Evolutionary conservation across 1,140 invertebrate genomes (phyloP), one percentile per base, ranked within the genome.

Genomic region (Pararge aegeria): DNA sequence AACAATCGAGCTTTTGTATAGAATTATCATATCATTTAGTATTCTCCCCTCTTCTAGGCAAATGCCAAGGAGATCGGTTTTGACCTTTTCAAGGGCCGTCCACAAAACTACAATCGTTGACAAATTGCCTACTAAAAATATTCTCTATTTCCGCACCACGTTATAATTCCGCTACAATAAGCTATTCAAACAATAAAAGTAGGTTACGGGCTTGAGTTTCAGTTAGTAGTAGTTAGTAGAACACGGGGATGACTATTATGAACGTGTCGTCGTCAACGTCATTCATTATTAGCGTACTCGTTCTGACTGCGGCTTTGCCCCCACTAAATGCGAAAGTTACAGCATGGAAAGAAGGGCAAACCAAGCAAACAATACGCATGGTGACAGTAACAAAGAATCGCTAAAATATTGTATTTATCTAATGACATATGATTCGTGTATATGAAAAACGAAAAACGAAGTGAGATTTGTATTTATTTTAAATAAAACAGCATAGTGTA

Each of bases 51-150:
- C 48, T 52, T 54, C 58, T 51, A 30, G 18, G 40, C 61, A 67
- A 73, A 73, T 73, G 68, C 66, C 70, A 73, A 73, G 70, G 68
- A 67, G 61, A 40, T 51, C n/a, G 24, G 63, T 56, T 50, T 49
- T 66, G 62, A 73, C 68, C 65, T 73, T 73, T 73, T 24, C 64
- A 51, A 61, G 51, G 53, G 48, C 61, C 58, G 56, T 64, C 50
- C n/a, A 66, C 54, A 54, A 64, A 64, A 53, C 56, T 64, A 62
- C 53, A 64, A 67, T 62, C 63, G 70, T 65, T 73, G 70, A 69
- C 70, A 67, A 73, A 73, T 73, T 68, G 63, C 68, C 57, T 44
- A 61, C 60, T n/a, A 58, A 73, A 73, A 61, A 65, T 65, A 56
- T 60, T 56, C 61, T 29, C 55, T 38, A 56, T 48, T 63, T 63